Percentiles rank a stretch among this genome's conserved stretches.
Evolutionary conservation across 2,113 vertebrate genomes (phyloP).

Genomic region (Progne subis): DNA sequence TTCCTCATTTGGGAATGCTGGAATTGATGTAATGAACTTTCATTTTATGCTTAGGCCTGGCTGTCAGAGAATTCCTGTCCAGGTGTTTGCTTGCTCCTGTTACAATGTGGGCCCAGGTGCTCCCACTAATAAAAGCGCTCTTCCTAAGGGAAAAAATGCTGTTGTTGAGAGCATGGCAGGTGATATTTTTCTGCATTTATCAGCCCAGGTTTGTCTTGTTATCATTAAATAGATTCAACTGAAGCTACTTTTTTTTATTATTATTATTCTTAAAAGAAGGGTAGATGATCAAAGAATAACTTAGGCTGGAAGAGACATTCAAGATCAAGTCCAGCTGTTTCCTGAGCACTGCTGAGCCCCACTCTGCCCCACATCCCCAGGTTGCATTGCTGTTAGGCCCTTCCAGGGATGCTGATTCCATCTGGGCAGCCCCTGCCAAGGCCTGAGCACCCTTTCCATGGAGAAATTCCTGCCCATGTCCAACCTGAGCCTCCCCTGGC

Average conservation of each 20-base stretch:
- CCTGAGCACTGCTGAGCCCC: background rate
- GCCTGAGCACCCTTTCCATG: background rate
- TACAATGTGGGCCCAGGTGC: accelerated
- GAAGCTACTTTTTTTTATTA: background rate
- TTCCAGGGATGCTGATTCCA: background rate
- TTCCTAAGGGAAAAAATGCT: background rate
- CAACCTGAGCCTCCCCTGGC: background rate
- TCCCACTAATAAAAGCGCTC: background rate
- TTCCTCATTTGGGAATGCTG: background rate
- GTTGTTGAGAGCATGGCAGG: background rate
- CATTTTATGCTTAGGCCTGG: background rate
- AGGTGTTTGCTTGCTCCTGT: background rate
- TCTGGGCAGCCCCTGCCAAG: background rate
- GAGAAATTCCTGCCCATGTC: background rate
- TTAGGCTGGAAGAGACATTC: background rate
- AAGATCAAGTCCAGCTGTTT: background rate
- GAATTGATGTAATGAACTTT: background rate
- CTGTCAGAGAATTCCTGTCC: background rate
- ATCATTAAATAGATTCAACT: background rate
- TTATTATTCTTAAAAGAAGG: no score
- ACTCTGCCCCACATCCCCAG: background rate
- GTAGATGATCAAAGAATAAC: background rate
- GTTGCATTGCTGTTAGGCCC: background rate
- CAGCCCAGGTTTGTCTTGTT: background rate
- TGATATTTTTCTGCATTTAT: background rate